Conservation (phyloP, 2,888 invertebrate genomes). For the Ichneumoninae sp. region DNA sequence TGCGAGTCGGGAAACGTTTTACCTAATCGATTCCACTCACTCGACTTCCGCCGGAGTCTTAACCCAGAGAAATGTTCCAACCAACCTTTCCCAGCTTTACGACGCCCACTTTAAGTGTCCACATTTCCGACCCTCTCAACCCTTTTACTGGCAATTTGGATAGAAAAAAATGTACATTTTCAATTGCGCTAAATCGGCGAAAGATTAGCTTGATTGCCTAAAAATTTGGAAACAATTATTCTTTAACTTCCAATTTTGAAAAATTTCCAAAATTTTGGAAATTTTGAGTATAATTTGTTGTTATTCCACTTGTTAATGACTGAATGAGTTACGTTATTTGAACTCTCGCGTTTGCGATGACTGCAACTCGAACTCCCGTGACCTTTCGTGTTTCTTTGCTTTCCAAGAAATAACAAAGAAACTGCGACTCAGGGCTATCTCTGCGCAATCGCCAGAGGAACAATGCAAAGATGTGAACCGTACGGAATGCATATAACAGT, state of each 20-base stretch:
- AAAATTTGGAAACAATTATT: not conserved
- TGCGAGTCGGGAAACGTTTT: slow-evolving; percentile 34
- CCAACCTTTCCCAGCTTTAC: not conserved
- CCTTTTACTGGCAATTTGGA: not conserved
- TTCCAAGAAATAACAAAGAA: slow-evolving; percentile 7
- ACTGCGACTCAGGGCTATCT: not conserved
- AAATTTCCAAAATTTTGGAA: not conserved
- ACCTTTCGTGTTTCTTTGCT: slow-evolving; percentile 1
- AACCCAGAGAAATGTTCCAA: not conserved
- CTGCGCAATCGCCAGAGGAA: not conserved
- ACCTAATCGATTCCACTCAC: slow-evolving; percentile 37
- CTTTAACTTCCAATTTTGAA: not conserved
- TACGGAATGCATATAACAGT: not conserved
- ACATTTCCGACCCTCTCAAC: not conserved
- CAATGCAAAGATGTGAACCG: slow-evolving; percentile 23
- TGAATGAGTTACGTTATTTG: not conserved
- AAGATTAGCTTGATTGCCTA: not conserved
- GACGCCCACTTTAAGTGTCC: not conserved
- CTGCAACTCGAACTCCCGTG: not conserved
- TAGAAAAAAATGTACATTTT: not conserved
- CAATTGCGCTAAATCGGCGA: not conserved
- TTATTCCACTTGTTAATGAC: not conserved
- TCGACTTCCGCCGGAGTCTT: not conserved
- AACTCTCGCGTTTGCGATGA: not conserved
- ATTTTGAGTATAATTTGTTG: not conserved